phyloP scores from a whole-genome alignment of 2,888 invertebrate species.

The Dasypogon diadema region DNA sequence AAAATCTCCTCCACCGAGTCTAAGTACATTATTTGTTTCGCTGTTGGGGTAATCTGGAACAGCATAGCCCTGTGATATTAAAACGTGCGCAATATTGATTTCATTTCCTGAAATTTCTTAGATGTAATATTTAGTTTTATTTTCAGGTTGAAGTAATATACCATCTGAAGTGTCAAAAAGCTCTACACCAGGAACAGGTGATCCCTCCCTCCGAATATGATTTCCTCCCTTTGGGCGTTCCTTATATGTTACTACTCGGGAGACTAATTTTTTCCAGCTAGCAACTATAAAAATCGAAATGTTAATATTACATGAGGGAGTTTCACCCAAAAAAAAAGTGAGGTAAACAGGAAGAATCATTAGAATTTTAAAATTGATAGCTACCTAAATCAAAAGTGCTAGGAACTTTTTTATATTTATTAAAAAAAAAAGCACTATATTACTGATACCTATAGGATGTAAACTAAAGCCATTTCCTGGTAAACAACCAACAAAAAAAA shows the following conservation, averaged over 20 bases:
- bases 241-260: conserved; percentile 80
- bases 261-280: conserved; percentile 84
- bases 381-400: too few relatives aligned
- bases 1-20: conserved; percentile 51
- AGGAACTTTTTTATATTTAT: too few relatives aligned
- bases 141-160: conserved; percentile 57
- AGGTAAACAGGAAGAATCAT: too few relatives aligned
- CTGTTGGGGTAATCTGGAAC: conserved; percentile 58
- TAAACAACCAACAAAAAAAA: too few relatives aligned
- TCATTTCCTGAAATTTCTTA: conserved; percentile 60
- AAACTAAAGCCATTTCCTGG: too few relatives aligned
- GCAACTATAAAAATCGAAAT: conserved; percentile 75
- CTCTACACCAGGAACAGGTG: conserved; percentile 82
- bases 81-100: conserved; percentile 64
- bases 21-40: conserved; percentile 42
- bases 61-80: conserved; percentile 65
- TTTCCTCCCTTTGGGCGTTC: conserved; percentile 68
- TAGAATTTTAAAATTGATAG: too few relatives aligned
- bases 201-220: conserved; percentile 72
- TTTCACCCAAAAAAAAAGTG: too few relatives aligned
- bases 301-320: too few relatives aligned
- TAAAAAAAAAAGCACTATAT: too few relatives aligned
- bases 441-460: too few relatives aligned
- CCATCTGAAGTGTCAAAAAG: conserved; percentile 78
- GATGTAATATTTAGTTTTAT: not conserved